Base-by-base conservation (phyloP, 2,113 vertebrate species). In the Delphinus delphis region DNA sequence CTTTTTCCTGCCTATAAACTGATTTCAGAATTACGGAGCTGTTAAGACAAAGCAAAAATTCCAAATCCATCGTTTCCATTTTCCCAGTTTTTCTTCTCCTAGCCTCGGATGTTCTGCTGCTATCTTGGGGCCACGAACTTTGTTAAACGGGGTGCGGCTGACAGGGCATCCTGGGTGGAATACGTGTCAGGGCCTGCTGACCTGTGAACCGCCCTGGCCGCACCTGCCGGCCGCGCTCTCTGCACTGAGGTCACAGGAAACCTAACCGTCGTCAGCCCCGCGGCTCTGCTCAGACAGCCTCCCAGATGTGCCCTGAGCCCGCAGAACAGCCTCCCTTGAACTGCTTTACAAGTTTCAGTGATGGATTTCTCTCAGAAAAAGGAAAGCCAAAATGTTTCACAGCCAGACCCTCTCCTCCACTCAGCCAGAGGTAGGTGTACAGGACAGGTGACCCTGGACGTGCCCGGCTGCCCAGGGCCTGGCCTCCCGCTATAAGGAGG, bases 361-460 rank as follows among this genome's bases (percentile, higher is more conserved):
- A 92, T 53, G 0, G 84, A 81, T 93, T 97, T 97, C n/a, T 96
- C 91, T 17, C 77, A 44, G 80, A 93, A 97, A 97, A 97, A 60
- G 31, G 63, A 28, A 98, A 41, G 98, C 2, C 4, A 2, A 87
- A 86, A 97, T 63, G 14, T 86, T 96, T 94, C 93, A 77, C 74
- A 96, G 5, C 92, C 98, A 97, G 93, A 98, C 98, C 98, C 98
- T 98, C 3, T 96, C 41, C 55, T 63, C 82, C 18, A 26, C 93
- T 71, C 47, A 84, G 92, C 2, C 60, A 95, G 31, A 97, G 91
- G 71, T 91, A 76, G 77, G 88, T 47, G 85, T 96, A 97, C 26
- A 21, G 47, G 63, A 90, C 77, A 25, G 50, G 53, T 8, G 6
- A 15, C 33, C 33, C 33, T n/a, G 47, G 50, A 5, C 2, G 0